Conservation (phyloP, 2,888 invertebrate genomes). For the Ecdyonurus torrentis region DNA sequence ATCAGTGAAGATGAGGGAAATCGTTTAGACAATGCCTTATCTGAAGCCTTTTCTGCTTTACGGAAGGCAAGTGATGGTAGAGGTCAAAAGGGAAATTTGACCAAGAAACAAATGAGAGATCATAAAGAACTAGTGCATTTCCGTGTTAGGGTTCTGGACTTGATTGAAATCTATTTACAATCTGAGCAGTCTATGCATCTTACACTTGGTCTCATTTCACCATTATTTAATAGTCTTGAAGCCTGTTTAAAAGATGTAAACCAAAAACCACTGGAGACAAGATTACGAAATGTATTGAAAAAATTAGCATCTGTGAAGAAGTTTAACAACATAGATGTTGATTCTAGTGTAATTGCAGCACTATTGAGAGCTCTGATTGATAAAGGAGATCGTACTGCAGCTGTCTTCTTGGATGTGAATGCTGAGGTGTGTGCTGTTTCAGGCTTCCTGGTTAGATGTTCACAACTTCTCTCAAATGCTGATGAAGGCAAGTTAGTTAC, state of each 20-base stretch:
- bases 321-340: slow-evolving; percentile 38
- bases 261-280: slow-evolving; percentile 44
- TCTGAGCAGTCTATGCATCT: slow-evolving; percentile 49
- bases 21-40: slow-evolving; percentile 50
- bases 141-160: slow-evolving; percentile 53
- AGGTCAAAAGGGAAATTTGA: slow-evolving; percentile 11
- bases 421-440: slow-evolving; percentile 45
- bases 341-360: slow-evolving; percentile 24
- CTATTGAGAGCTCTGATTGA: slow-evolving; percentile 36
- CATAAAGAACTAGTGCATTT: slow-evolving; percentile 53
- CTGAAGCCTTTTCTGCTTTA: slow-evolving; percentile 48
- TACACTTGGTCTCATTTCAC: slow-evolving; percentile 48
- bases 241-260: slow-evolving; percentile 50
- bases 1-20: slow-evolving; percentile 61
- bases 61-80: neutral
- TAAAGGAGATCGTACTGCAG: slow-evolving; percentile 43
- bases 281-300: slow-evolving; percentile 29
- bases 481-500: slow-evolving; percentile 22
- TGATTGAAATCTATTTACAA: slow-evolving; percentile 54
- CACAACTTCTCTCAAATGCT: slow-evolving; percentile 30
- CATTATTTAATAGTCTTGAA: slow-evolving; percentile 48
- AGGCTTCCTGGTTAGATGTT: slow-evolving; percentile 44
- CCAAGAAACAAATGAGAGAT: slow-evolving; percentile 38
- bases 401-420: slow-evolving; percentile 46
- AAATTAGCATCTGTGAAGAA: slow-evolving; percentile 34